Evolutionary conservation across 2,888 invertebrate species (phyloP), one percentile per base, ranked within the genome.

Genomic region (Brenthis hecate): DNA sequence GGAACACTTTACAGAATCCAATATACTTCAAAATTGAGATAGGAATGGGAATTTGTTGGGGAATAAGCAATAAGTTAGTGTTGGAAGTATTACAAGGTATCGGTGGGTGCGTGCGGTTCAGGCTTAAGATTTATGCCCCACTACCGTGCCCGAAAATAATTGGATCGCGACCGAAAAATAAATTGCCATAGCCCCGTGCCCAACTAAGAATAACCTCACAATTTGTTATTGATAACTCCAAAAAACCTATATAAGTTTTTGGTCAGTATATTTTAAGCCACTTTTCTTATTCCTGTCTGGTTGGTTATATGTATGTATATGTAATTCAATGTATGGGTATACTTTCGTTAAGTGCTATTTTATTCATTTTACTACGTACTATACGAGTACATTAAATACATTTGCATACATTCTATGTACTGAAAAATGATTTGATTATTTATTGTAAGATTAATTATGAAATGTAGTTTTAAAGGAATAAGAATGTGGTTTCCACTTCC

Each of bases 131-230:
- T 76, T 77, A 78, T 90, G 84, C 84, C 78, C 80, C 82, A 85
- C 85, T 86, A 88, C 85, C 88, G 83, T 85, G 86, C 87, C 89
- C 86, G 84, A 87, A 91, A 92, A 91, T 91, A 91, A 92, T 91
- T 91, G 91, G 90, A 87, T 85, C 79, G 84, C 84, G 84, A 86
- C 85, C 88, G 88, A 88, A 89, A 90, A 88, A 92, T 91, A 91
- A 90, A 89, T 90, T 85, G 87, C 82, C 78, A 78, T 70, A 79
- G 78, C 74, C 78, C 76, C 78, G 77, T 74, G 72, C 73, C 76
- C 77, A 76, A 76, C 84, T 82, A 81, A 82, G 81, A 83, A 81
- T 81, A 82, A 82, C 83, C 79, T 75, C 81, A 83, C 83, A 84
- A 85, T 86, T 88, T 87, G 84, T 87, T 89, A 86, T 85, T 83